phyloP scores from a whole-genome alignment of 1,140 invertebrate species.

The Drosophila dunni region DNA sequence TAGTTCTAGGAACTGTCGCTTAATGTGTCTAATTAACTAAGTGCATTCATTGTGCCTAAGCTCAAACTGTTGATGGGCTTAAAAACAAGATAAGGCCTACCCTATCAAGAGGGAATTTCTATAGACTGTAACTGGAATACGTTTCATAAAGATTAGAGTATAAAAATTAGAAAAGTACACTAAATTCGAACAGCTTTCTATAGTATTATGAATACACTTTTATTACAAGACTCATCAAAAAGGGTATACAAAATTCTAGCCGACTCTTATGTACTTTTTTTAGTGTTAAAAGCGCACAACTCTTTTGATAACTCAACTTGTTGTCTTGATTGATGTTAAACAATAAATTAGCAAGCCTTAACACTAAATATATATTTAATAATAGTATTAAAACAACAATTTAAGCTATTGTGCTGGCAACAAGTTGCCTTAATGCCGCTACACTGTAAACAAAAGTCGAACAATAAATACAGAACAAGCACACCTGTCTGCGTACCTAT shows the following conservation, averaged over 20 bases:
- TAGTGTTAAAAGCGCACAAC: no score
- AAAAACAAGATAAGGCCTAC: neutral
- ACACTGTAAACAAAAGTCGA: constrained; percentile 14
- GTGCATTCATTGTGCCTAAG: constrained; percentile 11
- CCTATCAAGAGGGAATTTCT: neutral
- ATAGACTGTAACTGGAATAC: neutral
- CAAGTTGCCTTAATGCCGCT: constrained; percentile 7
- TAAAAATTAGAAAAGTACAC: no score
- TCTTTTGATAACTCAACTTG: no score
- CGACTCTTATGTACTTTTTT: no score
- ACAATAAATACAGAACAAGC: constrained; percentile 14
- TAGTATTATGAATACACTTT: no score
- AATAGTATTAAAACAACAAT: constrained; percentile 14
- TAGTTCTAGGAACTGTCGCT: constrained; percentile 19
- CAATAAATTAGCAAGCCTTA: constrained; percentile 32
- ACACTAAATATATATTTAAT: constrained; percentile 16
- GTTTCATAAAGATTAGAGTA: no score
- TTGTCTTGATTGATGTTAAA: neutral
- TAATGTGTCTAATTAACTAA: constrained; percentile 29
- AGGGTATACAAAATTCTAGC: no score
- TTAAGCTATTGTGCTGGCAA: constrained; percentile 17
- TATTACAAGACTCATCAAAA: no score
- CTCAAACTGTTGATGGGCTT: constrained; percentile 3
- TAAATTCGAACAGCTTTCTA: no score
- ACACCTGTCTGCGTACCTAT: constrained; percentile 3